A percentile compares a stretch with the other conserved stretches of the same genome.
These are phyloP conservation scores for Petrophora chlorosata DNA, from an alignment of 2,888 invertebrate genomes.

Conservation along the genomic window DNA sequence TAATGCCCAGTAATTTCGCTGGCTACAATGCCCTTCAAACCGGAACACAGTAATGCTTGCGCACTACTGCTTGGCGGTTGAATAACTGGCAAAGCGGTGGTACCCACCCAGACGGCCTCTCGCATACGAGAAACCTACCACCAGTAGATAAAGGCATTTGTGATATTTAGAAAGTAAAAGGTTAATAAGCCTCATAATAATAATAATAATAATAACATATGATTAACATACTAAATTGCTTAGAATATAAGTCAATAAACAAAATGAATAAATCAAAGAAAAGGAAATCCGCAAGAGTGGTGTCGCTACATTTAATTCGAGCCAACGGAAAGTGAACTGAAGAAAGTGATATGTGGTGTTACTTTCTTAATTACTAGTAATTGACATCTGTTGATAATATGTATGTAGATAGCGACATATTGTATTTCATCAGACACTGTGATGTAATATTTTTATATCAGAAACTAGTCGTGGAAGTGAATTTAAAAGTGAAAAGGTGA, in stretches of 20 bases:
- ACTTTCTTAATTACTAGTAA: conserved; percentile 31
- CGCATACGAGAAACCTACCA: too few species aligned
- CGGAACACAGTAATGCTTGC: too few species aligned
- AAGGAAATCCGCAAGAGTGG: conserved; percentile 21
- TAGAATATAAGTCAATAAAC: conserved; percentile 3
- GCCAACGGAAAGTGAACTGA: conserved; percentile 18
- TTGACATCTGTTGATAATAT: conserved; percentile 27
- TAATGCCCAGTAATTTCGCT: too few species aligned
- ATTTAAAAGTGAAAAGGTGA: too few species aligned
- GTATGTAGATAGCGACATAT: conserved; percentile 18
- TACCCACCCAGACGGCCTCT: too few species aligned
- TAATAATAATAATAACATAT: conserved; percentile 1
- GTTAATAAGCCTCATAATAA: background rate
- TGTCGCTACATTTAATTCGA: conserved; percentile 6
- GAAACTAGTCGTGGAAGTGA: too few species aligned
- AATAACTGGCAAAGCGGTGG: too few species aligned
- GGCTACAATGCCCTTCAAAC: too few species aligned
- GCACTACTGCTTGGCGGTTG: too few species aligned
- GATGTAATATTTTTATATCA: conserved; percentile 20
- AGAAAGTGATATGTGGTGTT: conserved; percentile 23
- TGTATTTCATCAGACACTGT: too few species aligned
- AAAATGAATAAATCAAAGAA: conserved; percentile 14
- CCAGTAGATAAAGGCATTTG: background rate
- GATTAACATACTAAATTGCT: conserved; percentile 13
- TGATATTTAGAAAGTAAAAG: conserved; percentile 9